Evolutionary conservation across 1,140 invertebrate species (phyloP).

Genomic region (Solenopsis invicta): DNA sequence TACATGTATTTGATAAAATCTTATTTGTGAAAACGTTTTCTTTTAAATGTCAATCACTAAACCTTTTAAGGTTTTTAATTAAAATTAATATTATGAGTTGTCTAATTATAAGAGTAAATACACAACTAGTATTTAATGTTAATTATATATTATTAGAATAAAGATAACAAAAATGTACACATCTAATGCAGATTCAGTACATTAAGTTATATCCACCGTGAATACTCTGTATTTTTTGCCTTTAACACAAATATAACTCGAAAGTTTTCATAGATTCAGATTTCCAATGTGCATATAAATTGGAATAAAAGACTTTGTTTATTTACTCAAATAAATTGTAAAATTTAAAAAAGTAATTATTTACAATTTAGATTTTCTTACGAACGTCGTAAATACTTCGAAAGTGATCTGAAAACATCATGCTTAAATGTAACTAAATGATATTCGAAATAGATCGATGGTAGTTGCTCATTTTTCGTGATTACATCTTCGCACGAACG

Average conservation of each 20-base stretch:
- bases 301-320: neutral
- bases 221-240: neutral
- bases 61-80: neutral
- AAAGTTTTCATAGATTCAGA: neutral
- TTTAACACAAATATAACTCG: neutral
- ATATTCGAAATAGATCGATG: constrained; percentile 2
- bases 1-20: neutral
- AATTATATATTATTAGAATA: neutral
- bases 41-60: neutral
- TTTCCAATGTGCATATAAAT: neutral
- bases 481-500: neutral
- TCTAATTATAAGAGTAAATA: neutral
- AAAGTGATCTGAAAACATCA: neutral
- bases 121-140: neutral
- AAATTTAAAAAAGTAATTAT: neutral
- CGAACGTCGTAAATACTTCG: neutral
- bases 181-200: neutral
- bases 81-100: neutral
- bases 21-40: neutral
- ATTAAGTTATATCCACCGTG: neutral
- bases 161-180: neutral
- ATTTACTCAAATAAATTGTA: neutral
- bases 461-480: neutral
- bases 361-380: neutral
- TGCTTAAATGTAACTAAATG: neutral